These are phyloP conservation scores for Plebejus anna DNA, from an alignment of 2,888 invertebrate species.

Conservation along the genomic window DNA sequence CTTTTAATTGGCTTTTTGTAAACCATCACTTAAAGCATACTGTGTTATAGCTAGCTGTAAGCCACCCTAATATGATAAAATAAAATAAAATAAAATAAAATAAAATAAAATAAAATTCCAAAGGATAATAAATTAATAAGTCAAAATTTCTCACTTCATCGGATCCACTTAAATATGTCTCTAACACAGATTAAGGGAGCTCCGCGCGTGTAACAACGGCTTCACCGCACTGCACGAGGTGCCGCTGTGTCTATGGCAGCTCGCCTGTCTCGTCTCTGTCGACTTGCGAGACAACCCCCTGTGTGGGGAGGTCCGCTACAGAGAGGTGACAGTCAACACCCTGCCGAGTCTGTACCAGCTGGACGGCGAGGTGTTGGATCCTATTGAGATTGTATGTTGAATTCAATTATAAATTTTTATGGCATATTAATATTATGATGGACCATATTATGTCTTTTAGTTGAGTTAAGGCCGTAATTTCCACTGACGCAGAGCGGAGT, in stretches of 20 bases:
- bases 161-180: neutral
- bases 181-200: conserved; percentile 54
- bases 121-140: no score
- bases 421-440: no score
- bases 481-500: no score
- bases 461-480: neutral
- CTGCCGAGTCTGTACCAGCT: conserved; percentile 57
- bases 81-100: no score
- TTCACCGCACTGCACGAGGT: conserved; percentile 58
- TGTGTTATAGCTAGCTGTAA: no score
- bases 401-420: neutral
- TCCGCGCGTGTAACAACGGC: conserved; percentile 63
- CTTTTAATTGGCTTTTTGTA: no score
- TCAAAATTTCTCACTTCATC: neutral
- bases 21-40: no score
- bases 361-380: conserved; percentile 57
- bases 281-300: conserved; percentile 68
- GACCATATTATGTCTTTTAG: neutral
- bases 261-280: conserved; percentile 54
- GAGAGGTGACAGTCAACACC: conserved; percentile 59
- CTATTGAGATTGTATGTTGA: conserved; percentile 42
- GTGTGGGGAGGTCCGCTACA: conserved; percentile 57
- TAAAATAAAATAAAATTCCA: no score
- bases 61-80: no score
- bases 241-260: conserved; percentile 63